Conservation (phyloP, 2,797 vertebrate genomes). For the Cossypha heuglini region DNA sequence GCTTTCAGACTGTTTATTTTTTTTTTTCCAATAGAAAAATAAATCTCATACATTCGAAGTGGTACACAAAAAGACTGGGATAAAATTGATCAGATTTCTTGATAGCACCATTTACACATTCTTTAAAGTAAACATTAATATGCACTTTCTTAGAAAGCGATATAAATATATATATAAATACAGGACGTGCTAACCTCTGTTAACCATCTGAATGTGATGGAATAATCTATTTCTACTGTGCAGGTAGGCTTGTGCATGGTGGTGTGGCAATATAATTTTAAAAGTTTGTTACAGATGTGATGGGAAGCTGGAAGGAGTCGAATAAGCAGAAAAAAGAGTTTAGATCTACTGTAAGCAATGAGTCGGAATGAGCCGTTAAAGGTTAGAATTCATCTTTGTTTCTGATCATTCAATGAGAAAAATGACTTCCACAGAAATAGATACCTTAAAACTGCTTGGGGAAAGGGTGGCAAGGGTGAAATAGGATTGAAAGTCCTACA, state of each 20-base stretch:
- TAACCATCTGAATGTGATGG: constrained; percentile 87
- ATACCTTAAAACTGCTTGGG: constrained; percentile 79
- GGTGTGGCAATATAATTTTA: constrained; percentile 81
- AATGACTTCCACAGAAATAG: constrained; percentile 83
- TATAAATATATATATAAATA: constrained; percentile 86
- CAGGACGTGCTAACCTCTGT: constrained; percentile 84
- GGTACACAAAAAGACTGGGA: constrained; percentile 87
- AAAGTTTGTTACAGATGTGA: constrained; percentile 87
- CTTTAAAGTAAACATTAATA: constrained; percentile 89
- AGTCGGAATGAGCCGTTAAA: constrained; percentile 86
- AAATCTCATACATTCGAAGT: constrained; percentile 89
- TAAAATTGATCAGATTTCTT: constrained; percentile 86
- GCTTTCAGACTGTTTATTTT: constrained; percentile 87
- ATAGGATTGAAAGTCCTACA: constrained; percentile 80
- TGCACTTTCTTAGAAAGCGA: constrained; percentile 91
- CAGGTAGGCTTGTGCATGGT: constrained; percentile 85
- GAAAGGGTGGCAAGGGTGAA: constrained; percentile 75
- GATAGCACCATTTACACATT: constrained; percentile 90
- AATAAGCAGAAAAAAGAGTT: constrained; percentile 87
- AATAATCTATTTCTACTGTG: constrained; percentile 83
- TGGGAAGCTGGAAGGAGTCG: constrained; percentile 86
- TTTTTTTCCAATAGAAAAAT: constrained; percentile 88
- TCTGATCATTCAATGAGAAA: constrained; percentile 83
- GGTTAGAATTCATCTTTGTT: constrained; percentile 85
- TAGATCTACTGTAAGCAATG: constrained; percentile 87